These are phyloP conservation scores for Tridacna crocea DNA, from an alignment of 2,888 invertebrate genomes.

Conservation along the genomic window DNA sequence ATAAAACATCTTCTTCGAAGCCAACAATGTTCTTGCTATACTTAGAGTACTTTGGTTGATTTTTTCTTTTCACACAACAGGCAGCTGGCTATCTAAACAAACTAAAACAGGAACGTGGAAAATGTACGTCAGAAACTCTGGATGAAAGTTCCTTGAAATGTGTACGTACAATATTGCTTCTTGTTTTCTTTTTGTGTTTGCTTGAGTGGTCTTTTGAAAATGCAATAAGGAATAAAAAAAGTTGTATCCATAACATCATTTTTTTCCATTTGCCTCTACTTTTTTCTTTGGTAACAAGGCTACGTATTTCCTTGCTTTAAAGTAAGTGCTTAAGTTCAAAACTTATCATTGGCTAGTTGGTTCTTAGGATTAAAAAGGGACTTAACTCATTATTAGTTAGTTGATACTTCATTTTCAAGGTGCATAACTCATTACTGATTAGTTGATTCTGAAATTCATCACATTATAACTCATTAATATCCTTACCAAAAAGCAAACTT, in stretches of 20 bases:
- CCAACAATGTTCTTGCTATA: too few species aligned
- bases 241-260: not conserved
- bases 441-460: too few species aligned
- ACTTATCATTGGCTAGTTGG: too few species aligned
- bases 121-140: constrained; percentile 73
- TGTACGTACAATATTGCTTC: constrained; percentile 35
- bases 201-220: not conserved
- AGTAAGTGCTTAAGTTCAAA: not conserved
- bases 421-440: too few species aligned
- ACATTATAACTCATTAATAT: too few species aligned
- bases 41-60: not conserved
- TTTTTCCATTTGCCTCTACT: not conserved
- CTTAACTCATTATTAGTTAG: too few species aligned
- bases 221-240: not conserved
- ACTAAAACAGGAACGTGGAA: constrained; percentile 66
- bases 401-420: too few species aligned
- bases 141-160: constrained; percentile 64
- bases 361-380: too few species aligned
- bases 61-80: constrained; percentile 9
- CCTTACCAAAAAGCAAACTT: too few species aligned
- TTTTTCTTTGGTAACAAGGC: not conserved
- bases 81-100: constrained; percentile 50
- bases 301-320: not conserved
- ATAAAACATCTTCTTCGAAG: too few species aligned
- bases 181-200: not conserved